phyloP scores from a whole-genome alignment of 2,888 invertebrate genomes.

The Holacanthella duospinosa region DNA sequence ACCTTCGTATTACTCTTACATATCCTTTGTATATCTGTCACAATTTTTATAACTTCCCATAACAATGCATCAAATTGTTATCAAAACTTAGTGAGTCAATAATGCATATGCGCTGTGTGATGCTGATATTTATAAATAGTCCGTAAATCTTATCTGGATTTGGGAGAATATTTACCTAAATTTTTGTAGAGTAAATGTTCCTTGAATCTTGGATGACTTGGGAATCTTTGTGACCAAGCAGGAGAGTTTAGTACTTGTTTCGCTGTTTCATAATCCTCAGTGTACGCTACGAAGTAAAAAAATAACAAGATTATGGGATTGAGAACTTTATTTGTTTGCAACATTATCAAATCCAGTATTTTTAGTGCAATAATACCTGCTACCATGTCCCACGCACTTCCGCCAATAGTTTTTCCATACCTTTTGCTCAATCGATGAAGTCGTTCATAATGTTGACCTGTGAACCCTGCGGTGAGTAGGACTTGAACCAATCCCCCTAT shows the following conservation, averaged over 20 bases:
- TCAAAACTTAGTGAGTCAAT: no score
- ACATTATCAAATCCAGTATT: background rate
- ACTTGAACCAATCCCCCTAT: background rate
- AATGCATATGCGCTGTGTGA: no score
- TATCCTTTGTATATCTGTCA: no score
- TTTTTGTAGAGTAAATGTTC: conserved; percentile 3
- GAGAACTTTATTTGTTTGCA: background rate
- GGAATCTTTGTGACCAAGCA: background rate
- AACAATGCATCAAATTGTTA: no score
- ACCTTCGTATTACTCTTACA: no score
- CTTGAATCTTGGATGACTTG: conserved; percentile 1
- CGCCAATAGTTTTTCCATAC: background rate
- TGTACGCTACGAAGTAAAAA: background rate
- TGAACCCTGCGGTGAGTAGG: background rate
- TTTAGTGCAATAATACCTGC: background rate
- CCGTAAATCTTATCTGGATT: no score
- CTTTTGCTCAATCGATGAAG: background rate
- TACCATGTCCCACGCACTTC: background rate
- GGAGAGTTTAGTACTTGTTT: conserved; percentile 1
- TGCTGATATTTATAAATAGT: no score
- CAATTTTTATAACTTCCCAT: no score
- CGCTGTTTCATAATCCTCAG: background rate
- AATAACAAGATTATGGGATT: background rate
- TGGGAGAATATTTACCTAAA: background rate
- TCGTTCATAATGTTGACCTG: background rate